These are phyloP conservation scores for Busseola fusca DNA, from an alignment of 2,888 invertebrate genomes.

Conservation along the genomic window DNA sequence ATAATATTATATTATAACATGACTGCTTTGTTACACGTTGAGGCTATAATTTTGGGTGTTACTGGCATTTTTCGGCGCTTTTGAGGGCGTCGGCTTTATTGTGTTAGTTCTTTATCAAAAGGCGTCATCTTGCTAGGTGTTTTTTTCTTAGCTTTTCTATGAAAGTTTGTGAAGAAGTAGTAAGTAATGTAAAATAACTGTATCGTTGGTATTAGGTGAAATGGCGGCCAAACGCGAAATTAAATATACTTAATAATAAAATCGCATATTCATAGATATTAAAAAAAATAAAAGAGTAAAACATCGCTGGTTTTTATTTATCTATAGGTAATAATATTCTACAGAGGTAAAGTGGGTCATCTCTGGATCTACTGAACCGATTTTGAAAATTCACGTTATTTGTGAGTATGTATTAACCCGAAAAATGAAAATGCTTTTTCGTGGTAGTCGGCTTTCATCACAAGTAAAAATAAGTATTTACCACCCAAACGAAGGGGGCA, in stretches of 20 bases:
- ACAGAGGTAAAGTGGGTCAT: too few relatives aligned
- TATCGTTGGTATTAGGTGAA: not conserved
- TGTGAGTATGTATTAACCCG: too few relatives aligned
- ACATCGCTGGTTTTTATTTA: not conserved
- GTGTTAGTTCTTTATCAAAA: constrained; percentile 29
- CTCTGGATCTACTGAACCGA: too few relatives aligned
- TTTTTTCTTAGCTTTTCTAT: not conserved
- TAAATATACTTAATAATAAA: not conserved
- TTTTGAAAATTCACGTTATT: too few relatives aligned
- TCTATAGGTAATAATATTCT: too few relatives aligned
- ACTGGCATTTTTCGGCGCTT: constrained; percentile 46
- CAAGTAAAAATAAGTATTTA: too few relatives aligned
- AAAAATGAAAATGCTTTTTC: too few relatives aligned
- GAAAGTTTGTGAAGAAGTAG: not conserved
- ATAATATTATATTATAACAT: constrained; percentile 52
- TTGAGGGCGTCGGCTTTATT: constrained; percentile 36
- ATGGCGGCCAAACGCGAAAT: not conserved
- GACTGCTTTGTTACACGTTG: constrained; percentile 52
- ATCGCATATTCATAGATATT: not conserved
- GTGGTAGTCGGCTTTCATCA: too few relatives aligned
- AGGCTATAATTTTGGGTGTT: constrained; percentile 57
- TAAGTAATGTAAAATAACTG: fast-evolving
- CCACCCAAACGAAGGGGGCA: too few relatives aligned
- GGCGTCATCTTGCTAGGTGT: constrained; percentile 29
- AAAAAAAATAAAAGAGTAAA: not conserved